Percentiles rank a stretch among this genome's conserved stretches.
phyloP scores from a whole-genome alignment of 2,888 invertebrate genomes.

The Epirrhoe alternata region DNA sequence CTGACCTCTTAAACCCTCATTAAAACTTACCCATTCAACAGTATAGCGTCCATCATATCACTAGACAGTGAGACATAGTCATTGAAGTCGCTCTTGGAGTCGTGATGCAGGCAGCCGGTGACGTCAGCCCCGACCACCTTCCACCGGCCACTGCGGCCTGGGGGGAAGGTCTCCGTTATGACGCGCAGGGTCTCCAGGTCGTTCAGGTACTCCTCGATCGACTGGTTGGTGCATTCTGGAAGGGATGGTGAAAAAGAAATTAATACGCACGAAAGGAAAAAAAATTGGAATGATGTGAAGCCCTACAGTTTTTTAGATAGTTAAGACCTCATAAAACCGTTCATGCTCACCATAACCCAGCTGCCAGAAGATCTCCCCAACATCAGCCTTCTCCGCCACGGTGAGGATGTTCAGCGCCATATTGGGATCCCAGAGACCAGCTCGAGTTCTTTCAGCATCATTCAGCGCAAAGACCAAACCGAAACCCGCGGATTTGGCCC shows the following conservation, averaged over 20 bases:
- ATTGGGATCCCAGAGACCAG: conserved; percentile 88
- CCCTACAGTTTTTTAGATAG: too few species aligned
- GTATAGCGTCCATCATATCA: conserved; percentile 86
- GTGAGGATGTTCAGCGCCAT: conserved; percentile 88
- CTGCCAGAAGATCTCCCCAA: conserved; percentile 89
- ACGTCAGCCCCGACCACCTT: conserved; percentile 87
- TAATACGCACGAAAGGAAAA: too few species aligned
- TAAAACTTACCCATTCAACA: conserved; percentile 91
- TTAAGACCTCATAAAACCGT: too few species aligned
- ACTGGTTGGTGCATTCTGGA: conserved; percentile 82
- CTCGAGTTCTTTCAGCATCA: conserved; percentile 77
- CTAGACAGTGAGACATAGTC: conserved; percentile 84
- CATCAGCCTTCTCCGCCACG: conserved; percentile 87
- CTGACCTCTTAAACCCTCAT: too few species aligned
- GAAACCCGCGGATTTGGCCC: conserved; percentile 85
- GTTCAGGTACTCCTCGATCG: conserved; percentile 84
- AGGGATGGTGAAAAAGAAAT: conserved; percentile 27
- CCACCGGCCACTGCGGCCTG: conserved; percentile 81
- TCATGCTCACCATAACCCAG: conserved; percentile 87
- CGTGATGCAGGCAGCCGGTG: conserved; percentile 76
- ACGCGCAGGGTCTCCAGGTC: conserved; percentile 87
- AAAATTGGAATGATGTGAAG: too few species aligned
- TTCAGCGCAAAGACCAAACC: conserved; percentile 89
- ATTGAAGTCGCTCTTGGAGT: conserved; percentile 83
- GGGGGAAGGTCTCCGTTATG: conserved; percentile 87